Evolutionary conservation across 1,140 invertebrate genomes (phyloP).

Genomic region (Cheumatopsyche charites): DNA sequence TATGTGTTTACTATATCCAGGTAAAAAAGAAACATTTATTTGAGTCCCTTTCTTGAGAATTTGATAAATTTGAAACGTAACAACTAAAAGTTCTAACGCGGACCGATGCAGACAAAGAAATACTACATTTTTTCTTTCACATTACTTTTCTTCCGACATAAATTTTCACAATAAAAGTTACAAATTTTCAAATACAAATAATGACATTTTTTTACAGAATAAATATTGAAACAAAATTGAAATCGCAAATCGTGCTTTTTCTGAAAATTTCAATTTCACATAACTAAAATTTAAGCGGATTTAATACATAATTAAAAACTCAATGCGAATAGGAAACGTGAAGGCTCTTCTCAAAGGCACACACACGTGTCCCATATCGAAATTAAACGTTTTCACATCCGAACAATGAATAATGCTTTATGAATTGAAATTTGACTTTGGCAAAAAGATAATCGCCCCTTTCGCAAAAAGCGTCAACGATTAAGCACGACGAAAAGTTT

Average conservation of each 20-base stretch:
- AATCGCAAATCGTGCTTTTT: no score
- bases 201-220: constrained; percentile 1
- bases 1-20: not conserved
- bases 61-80: constrained; percentile 13
- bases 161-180: constrained; percentile 8
- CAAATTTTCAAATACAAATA: not conserved
- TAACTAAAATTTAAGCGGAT: no score
- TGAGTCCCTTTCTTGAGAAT: not conserved
- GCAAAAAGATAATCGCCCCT: constrained; percentile 12
- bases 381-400: no score
- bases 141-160: constrained; percentile 2
- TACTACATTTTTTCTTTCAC: not conserved
- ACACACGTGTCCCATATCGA: no score
- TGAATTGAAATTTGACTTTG: constrained; percentile 9
- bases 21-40: not conserved
- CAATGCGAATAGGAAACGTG: not conserved
- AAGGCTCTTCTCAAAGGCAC: no score
- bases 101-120: constrained; percentile 6
- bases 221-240: no score
- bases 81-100: constrained; percentile 10
- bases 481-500: constrained; percentile 20
- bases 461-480: constrained; percentile 21
- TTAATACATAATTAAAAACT: no score
- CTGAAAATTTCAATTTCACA: no score
- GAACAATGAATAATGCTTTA: not conserved